A percentile compares a stretch with the other conserved stretches of the same genome.
phyloP scores from a whole-genome alignment of 1,140 invertebrate genomes.

The Philotrypesis tridentata region DNA sequence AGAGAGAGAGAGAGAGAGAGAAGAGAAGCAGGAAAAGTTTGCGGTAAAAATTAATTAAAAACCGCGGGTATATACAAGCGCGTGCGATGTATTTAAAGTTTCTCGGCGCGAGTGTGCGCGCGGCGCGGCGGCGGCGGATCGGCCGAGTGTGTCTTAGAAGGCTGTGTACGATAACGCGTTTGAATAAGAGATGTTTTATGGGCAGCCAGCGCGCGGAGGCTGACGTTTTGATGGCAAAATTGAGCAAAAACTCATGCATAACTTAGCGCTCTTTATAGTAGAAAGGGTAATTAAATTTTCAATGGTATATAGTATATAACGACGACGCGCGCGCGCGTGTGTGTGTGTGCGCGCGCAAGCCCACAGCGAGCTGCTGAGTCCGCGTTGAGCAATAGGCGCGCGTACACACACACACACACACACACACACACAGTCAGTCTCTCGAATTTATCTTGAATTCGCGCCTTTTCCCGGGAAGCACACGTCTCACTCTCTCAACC shows the following conservation, averaged over 20 bases:
- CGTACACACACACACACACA: too few species aligned
- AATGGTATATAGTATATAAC: too few species aligned
- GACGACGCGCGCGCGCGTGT: neutral
- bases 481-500: too few species aligned
- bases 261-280: neutral
- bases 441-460: too few species aligned
- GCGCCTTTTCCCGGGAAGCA: too few species aligned
- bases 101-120: neutral
- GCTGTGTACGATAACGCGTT: neutral
- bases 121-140: too few species aligned
- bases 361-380: too few species aligned
- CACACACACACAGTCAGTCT: too few species aligned
- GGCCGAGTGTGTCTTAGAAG: neutral
- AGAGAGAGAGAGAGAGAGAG: conserved; percentile 4
- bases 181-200: conserved; percentile 2
- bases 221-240: neutral
- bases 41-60: conserved; percentile 38
- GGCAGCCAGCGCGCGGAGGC: neutral
- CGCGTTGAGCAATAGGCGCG: too few species aligned
- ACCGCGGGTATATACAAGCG: neutral
- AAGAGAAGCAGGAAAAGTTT: too few species aligned
- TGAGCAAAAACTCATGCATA: conserved; percentile 1
- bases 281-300: neutral
- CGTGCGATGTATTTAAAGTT: neutral
- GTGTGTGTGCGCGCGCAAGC: neutral